Evolutionary conservation across 1,140 invertebrate genomes (phyloP).

Genomic region (Steinernema feltiae): DNA sequence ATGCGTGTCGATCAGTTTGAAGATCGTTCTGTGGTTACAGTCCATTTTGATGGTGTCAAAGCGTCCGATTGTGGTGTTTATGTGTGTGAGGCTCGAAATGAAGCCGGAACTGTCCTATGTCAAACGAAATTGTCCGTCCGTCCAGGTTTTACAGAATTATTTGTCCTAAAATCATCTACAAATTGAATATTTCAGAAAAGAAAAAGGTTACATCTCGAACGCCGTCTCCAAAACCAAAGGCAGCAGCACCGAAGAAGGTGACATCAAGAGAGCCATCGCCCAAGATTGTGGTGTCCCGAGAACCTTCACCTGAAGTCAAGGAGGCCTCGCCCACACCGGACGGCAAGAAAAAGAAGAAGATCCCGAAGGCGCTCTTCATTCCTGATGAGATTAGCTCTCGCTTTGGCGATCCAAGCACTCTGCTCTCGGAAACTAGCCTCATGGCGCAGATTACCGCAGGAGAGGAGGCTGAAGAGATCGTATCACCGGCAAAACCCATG

Average conservation of each 20-base stretch:
- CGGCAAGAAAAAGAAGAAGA: slow-evolving; percentile 29
- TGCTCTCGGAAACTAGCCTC: slow-evolving; percentile 35
- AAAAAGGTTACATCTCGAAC: slow-evolving; percentile 3
- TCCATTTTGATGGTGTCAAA: not conserved
- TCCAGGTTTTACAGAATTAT: not conserved
- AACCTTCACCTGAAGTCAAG: slow-evolving; percentile 16
- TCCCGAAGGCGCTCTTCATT: slow-evolving; percentile 39
- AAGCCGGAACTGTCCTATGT: not conserved
- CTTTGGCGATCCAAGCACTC: slow-evolving; percentile 36
- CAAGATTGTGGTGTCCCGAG: slow-evolving; percentile 14
- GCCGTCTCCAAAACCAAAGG: not conserved
- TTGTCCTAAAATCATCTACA: not conserved
- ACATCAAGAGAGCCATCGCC: slow-evolving; percentile 21
- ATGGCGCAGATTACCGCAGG: slow-evolving; percentile 34
- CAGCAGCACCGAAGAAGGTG: too few relatives aligned
- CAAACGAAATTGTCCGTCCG: not conserved
- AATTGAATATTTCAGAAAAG: not conserved
- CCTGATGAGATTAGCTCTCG: slow-evolving; percentile 42
- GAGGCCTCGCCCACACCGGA: not conserved
- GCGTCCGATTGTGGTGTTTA: slow-evolving; percentile 2
- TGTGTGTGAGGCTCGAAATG: not conserved
- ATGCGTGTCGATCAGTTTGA: not conserved
- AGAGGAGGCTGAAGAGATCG: slow-evolving; percentile 24
- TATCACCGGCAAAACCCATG: not conserved
- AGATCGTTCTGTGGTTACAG: not conserved